Evolutionary conservation across 2,888 invertebrate species (phyloP).

Genomic region (Drosophila fungiperda): DNA sequence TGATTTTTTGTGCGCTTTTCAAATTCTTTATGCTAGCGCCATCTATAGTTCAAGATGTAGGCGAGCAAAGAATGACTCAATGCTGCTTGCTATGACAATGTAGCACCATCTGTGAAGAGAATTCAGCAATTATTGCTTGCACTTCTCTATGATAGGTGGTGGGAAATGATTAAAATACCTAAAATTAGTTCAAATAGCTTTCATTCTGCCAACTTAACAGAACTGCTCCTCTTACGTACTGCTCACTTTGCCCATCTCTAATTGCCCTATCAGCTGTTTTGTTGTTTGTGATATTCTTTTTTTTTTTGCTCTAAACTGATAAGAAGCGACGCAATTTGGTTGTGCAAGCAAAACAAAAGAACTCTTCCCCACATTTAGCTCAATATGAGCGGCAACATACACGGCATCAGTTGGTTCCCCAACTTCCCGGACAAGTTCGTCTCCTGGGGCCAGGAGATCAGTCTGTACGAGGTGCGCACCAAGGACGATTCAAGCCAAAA

Average conservation of each 20-base stretch:
- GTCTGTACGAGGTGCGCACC: constrained; percentile 90
- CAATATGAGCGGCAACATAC: constrained; percentile 87
- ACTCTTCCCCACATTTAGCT: constrained; percentile 15
- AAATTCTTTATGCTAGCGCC: constrained; percentile 7
- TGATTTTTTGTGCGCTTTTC: neutral
- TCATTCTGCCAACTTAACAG: neutral
- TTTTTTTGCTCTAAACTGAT: constrained; percentile 56
- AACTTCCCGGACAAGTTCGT: constrained; percentile 92
- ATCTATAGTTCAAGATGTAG: constrained; percentile 3
- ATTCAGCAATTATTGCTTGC: neutral
- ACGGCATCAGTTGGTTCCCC: constrained; percentile 96
- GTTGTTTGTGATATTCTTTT: constrained; percentile 30
- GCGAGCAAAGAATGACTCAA: neutral
- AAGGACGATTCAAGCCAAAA: constrained; percentile 61
- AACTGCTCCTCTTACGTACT: neutral
- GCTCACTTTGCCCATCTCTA: constrained; percentile 21
- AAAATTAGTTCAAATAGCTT: neutral
- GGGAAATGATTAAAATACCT: neutral
- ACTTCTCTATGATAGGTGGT: neutral
- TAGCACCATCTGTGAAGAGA: neutral
- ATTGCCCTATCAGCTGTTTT: constrained; percentile 47
- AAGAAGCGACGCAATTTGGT: constrained; percentile 71
- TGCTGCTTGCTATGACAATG: neutral
- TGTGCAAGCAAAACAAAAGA: constrained; percentile 1
- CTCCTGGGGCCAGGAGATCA: constrained; percentile 96